Conservation (phyloP, 2,888 invertebrate species). For the Chironomus riparius region DNA sequence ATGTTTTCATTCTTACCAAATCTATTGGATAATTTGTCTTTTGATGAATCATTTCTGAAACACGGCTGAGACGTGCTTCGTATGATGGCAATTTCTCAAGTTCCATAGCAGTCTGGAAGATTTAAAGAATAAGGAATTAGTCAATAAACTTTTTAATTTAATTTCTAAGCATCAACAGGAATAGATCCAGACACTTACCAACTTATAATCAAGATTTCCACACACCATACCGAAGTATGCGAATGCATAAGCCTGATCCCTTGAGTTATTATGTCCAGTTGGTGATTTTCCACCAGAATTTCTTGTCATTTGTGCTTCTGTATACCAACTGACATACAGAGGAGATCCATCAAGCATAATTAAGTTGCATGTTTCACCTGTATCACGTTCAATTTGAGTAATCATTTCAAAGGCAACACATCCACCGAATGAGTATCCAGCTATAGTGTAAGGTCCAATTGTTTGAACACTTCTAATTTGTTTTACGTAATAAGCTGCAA, state of each 20-base stretch:
- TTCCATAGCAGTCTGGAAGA: conserved; percentile 36
- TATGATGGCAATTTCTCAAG: conserved; percentile 39
- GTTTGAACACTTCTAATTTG: conserved; percentile 69
- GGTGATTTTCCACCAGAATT: conserved; percentile 42
- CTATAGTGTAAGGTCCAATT: conserved; percentile 74
- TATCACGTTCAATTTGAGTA: conserved; percentile 60
- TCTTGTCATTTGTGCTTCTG: conserved; percentile 50
- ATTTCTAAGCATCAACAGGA: too few species aligned
- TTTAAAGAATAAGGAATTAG: too few species aligned
- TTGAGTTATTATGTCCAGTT: conserved; percentile 38
- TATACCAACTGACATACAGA: conserved; percentile 67
- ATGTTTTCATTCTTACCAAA: conserved; percentile 12
- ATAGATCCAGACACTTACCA: conserved; percentile 43
- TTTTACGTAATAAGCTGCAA: conserved; percentile 63
- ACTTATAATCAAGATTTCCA: conserved; percentile 62
- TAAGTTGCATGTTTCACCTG: conserved; percentile 37
- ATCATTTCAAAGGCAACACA: conserved; percentile 94
- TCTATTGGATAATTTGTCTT: conserved; percentile 37
- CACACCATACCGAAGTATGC: conserved; percentile 76
- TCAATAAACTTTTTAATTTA: background rate
- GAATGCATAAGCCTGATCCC: conserved; percentile 61
- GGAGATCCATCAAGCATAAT: conserved; percentile 88
- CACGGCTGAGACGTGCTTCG: conserved; percentile 42
- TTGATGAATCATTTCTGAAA: conserved; percentile 42
- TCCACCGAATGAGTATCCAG: conserved; percentile 95